A percentile compares a stretch with the other conserved stretches of the same genome.
Evolutionary conservation across 2,113 vertebrate genomes (phyloP).

Genomic region (Zosterops borbonicus): DNA sequence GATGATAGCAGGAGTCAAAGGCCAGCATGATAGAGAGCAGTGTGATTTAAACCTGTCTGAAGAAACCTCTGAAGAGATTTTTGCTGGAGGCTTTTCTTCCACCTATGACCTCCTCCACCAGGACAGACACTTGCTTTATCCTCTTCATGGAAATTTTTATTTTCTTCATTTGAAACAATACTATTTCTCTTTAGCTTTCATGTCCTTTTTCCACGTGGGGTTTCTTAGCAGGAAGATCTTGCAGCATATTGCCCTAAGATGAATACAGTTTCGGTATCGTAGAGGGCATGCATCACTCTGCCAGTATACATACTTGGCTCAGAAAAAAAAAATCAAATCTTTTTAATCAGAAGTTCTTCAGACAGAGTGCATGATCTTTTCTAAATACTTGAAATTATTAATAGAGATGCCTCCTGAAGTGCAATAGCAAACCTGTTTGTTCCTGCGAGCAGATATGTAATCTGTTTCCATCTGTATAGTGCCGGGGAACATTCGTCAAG

Average conservation of each 20-base stretch:
- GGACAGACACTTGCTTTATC: background rate
- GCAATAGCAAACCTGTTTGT: background rate
- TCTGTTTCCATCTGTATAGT: background rate
- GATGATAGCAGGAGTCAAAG: conserved; percentile 54
- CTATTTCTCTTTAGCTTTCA: background rate
- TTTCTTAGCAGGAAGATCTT: background rate
- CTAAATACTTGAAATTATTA: conserved; percentile 25
- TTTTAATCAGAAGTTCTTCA: conserved; percentile 30
- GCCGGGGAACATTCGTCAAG: background rate
- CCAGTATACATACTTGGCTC: background rate
- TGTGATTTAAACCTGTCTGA: conserved; percentile 41
- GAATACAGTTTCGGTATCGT: accelerated
- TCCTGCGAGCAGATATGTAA: background rate
- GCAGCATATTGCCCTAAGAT: background rate
- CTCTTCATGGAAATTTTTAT: background rate
- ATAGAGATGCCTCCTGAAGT: background rate
- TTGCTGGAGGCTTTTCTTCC: conserved; percentile 41
- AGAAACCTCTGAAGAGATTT: conserved; percentile 32
- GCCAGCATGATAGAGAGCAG: background rate
- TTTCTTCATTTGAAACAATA: background rate
- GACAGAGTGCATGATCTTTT: background rate
- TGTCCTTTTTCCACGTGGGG: background rate
- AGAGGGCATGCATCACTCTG: background rate
- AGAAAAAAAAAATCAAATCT: background rate
- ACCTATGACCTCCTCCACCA: conserved; percentile 35